Evolutionary conservation across 2,888 invertebrate species (phyloP), one percentile per base, ranked within the genome.

Genomic region (Catotricha subobsoleta): DNA sequence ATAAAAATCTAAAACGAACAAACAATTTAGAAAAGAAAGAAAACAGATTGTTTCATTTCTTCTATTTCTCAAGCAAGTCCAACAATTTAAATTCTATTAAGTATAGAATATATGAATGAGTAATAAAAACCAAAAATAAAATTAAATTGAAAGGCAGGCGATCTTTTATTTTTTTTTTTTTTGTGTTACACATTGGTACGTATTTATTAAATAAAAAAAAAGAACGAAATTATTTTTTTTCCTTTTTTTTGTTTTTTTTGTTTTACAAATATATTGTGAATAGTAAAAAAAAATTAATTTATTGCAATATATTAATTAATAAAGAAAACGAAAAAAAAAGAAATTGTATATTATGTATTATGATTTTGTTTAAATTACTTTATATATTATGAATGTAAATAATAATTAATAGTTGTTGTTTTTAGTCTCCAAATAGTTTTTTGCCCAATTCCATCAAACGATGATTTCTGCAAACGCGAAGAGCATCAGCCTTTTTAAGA

Each of bases 401-500:
- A 4, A 3, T 7, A 15, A 13, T 15, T 5, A 4, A 30, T 10
- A 15, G 18, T 33, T 33, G 33, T 4, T 4, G 3, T 10, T 3
- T 35, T 52, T 80, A 87, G 64, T 86, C 84, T 49, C 86, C 86
- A 62, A 86, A 87, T 47, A 87, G 69, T 58, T 79, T 77, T 65
- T 86, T 87, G 52, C 86, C 86, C 58, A 87, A 67, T 50, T 86
- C 86, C 86, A 87, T 87, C 63, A 87, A 72, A 54, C 84, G 69
- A 60, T 87, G 87, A 58, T 80, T 86, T 55, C 86, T 71, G 58
- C 87, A 87, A 51, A 82, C 82, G 48, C 78, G 75, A 33, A 87
- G 65, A 5, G 84, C 86, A 50, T 84, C 84, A 43, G 75, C 75
- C 57, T 84, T 83, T 59, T 83, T 86, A 34, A 87, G 64, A 28